Percentiles rank a stretch among this genome's conserved stretches.
phyloP scores from a whole-genome alignment of 2,888 invertebrate genomes.

The Zygogramma bicolorata region DNA sequence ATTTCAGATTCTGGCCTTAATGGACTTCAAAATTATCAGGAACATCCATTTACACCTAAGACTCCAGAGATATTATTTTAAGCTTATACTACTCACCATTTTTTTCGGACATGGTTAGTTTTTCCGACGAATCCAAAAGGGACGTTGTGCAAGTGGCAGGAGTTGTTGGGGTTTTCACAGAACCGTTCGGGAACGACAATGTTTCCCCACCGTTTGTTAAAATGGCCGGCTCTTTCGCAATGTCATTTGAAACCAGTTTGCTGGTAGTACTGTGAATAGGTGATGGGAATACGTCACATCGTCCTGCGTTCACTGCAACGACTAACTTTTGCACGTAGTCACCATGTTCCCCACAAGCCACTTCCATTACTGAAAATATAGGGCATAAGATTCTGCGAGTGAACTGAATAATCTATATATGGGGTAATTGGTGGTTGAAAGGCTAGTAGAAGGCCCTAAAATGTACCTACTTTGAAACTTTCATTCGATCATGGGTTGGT shows the following conservation, averaged over 20 bases:
- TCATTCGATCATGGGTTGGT: no score
- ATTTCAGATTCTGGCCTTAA: no score
- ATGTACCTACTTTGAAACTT: no score
- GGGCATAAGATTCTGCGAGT: no score
- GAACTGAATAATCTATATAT: no score
- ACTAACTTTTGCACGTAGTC: constrained; percentile 88
- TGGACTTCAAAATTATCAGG: no score
- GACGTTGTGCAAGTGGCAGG: constrained; percentile 70
- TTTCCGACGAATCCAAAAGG: constrained; percentile 63
- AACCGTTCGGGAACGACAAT: constrained; percentile 59
- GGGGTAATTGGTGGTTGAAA: no score
- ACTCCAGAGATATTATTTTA: no score
- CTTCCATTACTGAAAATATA: constrained; percentile 86
- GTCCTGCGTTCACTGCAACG: constrained; percentile 84
- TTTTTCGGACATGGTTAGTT: constrained; percentile 70
- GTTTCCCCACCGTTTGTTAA: constrained; percentile 59
- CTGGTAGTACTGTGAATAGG: constrained; percentile 63
- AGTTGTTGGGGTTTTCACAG: constrained; percentile 64
- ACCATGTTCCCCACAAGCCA: constrained; percentile 95
- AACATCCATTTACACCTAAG: no score
- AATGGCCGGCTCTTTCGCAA: constrained; percentile 66
- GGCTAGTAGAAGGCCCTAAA: no score
- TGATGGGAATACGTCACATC: constrained; percentile 74
- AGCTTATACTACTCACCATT: constrained; percentile 41
- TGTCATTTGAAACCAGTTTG: constrained; percentile 71